Evolutionary conservation across 1,140 invertebrate genomes (phyloP), one percentile per base, ranked within the genome.

Genomic region (Drosophila repletoides): DNA sequence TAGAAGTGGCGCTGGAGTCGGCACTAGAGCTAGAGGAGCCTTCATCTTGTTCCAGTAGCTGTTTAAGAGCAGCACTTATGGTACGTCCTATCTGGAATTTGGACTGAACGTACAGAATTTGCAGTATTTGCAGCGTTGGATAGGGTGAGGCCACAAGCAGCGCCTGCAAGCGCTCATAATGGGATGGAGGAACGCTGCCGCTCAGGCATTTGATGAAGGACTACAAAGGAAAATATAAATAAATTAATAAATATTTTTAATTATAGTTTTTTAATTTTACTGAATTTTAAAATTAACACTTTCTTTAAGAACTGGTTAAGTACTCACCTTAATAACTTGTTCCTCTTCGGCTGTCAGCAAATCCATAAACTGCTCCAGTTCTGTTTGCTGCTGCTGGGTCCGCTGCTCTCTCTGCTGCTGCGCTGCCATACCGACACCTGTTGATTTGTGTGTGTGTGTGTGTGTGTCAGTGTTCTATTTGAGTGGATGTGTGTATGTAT

Each of bases 41-140:
- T 14, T 76, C 59, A 76, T 81, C 49, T 10, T 26, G 14, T 5
- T 72, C 52, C 4, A 88, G 45, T 41, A 87, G 33, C 10, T 76
- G 53, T 0, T 51, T 55, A 0, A 87, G 31, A 7, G 63, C 59
- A 1, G 28, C 33, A 15, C 38, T 41, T 1, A 83, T 74, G 3
- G 81, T 83, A 6, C 64, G 52, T 5, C 65, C 66, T 21, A 88
- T 70, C 17, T 68, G 55, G 26, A 76, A 53, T 34, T 88, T 73
- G 5, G 72, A 63, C 9, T 53, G 55, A 0, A 49, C 17, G 15
- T 67, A 43, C 1, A 81, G 28, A 0, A 63, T 2, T 9, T 74
- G 31, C 1, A 87, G 48, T 24, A 87, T 55, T 33, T 76, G 67
- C 1, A 87, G 51, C 17, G 63, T 52, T 4, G 81, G 81, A 71